A percentile compares a stretch with the other conserved stretches of the same genome.
Evolutionary conservation across 2,113 vertebrate genomes (phyloP).

Genomic region (Charina bottae): DNA sequence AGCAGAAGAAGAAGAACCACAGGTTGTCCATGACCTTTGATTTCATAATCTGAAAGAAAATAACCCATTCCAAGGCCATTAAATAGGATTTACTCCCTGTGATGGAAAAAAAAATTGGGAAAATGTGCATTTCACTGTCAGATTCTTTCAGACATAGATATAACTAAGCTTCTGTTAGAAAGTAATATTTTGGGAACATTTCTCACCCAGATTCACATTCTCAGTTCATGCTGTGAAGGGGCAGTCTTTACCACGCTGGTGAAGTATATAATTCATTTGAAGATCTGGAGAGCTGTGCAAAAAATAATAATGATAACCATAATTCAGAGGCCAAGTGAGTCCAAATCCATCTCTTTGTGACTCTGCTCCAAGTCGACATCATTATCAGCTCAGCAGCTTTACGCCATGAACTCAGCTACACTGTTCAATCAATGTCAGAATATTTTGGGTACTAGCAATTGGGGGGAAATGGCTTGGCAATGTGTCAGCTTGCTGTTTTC

Average conservation of each 20-base stretch:
- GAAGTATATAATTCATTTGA: constrained; percentile 1
- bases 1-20: background rate
- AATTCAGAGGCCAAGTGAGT: constrained; percentile 9
- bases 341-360: constrained; percentile 21
- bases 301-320: constrained; percentile 29
- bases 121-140: background rate
- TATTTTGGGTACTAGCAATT: constrained; percentile 25
- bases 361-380: constrained; percentile 15
- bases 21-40: background rate
- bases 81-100: background rate
- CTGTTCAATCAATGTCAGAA: constrained; percentile 37
- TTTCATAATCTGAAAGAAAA: background rate
- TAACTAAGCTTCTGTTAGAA: background rate
- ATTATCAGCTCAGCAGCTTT: constrained; percentile 18
- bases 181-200: background rate
- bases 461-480: constrained; percentile 22
- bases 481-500: constrained; percentile 17
- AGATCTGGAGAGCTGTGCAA: constrained; percentile 5
- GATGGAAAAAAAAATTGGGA: background rate
- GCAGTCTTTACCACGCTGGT: background rate
- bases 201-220: background rate
- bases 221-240: background rate
- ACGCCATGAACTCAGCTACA: constrained; percentile 13
- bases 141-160: background rate
- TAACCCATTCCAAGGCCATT: background rate